Evolutionary conservation across 2,888 invertebrate genomes (phyloP).

Genomic region (Drosophila emarginata): DNA sequence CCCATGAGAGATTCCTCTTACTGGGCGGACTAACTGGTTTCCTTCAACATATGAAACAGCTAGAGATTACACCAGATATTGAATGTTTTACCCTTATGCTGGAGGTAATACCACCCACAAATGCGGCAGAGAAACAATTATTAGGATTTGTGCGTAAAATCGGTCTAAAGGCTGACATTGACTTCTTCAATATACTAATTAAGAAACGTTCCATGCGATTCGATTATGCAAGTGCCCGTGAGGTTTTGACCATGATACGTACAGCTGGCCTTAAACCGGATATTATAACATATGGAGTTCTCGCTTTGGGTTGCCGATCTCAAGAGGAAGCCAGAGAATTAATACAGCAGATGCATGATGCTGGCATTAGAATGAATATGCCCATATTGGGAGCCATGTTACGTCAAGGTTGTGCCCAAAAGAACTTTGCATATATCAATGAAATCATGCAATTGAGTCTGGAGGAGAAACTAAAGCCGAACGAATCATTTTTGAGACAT

Average conservation of each 20-base stretch:
- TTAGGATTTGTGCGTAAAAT: constrained; percentile 85
- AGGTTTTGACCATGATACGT: constrained; percentile 84
- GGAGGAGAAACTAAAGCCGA: constrained; percentile 86
- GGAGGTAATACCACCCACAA: constrained; percentile 87
- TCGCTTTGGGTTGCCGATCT: constrained; percentile 90
- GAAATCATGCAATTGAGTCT: constrained; percentile 87
- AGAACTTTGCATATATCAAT: constrained; percentile 87
- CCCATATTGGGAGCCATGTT: constrained; percentile 90
- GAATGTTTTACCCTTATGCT: constrained; percentile 91
- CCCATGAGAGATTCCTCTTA: constrained; percentile 88
- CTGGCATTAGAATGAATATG: constrained; percentile 87
- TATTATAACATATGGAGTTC: constrained; percentile 92
- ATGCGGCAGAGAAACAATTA: constrained; percentile 87
- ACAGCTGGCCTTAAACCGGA: constrained; percentile 86
- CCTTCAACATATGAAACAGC: constrained; percentile 87
- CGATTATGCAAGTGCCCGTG: constrained; percentile 88
- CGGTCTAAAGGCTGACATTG: constrained; percentile 88
- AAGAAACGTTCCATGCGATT: constrained; percentile 89
- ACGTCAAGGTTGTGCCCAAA: constrained; percentile 85
- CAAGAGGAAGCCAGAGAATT: constrained; percentile 86
- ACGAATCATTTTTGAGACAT: constrained; percentile 85
- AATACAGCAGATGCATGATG: constrained; percentile 87
- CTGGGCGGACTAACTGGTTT: constrained; percentile 90
- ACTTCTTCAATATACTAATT: constrained; percentile 93
- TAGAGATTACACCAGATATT: constrained; percentile 88